Evolutionary conservation across 2,797 vertebrate species (phyloP).

Genomic region (Gambelia wislizenii): DNA sequence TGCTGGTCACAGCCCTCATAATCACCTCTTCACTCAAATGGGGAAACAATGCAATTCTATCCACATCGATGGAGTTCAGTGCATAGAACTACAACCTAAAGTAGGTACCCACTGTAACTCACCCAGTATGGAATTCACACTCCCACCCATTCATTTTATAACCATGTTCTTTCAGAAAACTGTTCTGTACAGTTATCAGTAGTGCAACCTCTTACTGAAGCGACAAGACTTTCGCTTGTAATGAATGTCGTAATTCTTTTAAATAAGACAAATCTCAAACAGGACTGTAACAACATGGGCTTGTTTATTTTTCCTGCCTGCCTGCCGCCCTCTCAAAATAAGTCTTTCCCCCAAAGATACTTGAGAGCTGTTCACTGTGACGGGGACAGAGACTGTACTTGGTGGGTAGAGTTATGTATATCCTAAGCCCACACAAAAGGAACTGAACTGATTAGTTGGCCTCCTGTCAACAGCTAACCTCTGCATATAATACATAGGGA

Average conservation of each 20-base stretch:
- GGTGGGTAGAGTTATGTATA: not conserved
- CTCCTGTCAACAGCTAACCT: not conserved
- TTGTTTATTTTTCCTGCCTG: conserved; percentile 17
- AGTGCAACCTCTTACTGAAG: not conserved
- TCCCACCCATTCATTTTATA: not conserved
- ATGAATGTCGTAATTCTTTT: not conserved
- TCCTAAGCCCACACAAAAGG: not conserved
- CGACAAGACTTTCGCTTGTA: not conserved
- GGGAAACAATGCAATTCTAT: not conserved
- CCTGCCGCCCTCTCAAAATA: not conserved
- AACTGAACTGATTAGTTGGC: not conserved
- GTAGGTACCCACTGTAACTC: not conserved
- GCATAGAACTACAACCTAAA: not conserved
- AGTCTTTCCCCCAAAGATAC: not conserved
- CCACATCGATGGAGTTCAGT: not conserved
- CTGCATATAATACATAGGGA: not conserved
- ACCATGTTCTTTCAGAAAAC: not conserved
- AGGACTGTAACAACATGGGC: conserved; percentile 10
- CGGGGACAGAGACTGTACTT: not conserved
- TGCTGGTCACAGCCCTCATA: not conserved
- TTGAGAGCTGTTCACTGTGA: not conserved
- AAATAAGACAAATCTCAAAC: not conserved
- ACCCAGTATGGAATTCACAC: not conserved
- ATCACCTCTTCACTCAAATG: not conserved
- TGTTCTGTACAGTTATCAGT: not conserved